Percentiles rank a stretch among this genome's conserved stretches.
These are phyloP conservation scores for Tipula helvola DNA, from an alignment of 2,888 invertebrate species.

Conservation along the genomic window DNA sequence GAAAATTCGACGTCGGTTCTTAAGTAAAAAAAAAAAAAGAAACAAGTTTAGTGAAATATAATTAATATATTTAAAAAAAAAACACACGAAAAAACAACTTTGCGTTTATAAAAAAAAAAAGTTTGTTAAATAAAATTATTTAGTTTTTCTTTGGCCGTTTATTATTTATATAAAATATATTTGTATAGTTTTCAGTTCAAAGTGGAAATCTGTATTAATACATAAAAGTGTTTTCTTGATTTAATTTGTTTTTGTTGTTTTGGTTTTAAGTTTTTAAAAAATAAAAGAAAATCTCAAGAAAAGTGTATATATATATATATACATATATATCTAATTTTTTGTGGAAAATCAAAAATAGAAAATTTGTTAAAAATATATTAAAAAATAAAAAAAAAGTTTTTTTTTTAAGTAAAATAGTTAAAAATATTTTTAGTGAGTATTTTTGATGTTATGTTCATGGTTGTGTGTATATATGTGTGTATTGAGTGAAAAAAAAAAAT, in stretches of 20 bases:
- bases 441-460: not conserved
- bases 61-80: not conserved
- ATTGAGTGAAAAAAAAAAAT: not conserved
- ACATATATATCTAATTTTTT: not conserved
- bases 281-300: not conserved
- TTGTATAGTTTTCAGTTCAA: not conserved
- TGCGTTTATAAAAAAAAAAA: not conserved
- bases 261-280: not conserved
- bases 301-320: not conserved
- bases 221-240: not conserved
- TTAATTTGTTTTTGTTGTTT: not conserved
- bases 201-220: not conserved
- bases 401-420: not conserved
- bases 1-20: not conserved
- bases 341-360: not conserved
- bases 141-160: not conserved
- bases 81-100: not conserved
- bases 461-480: not conserved
- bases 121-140: not conserved
- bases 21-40: not conserved
- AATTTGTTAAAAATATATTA: not conserved
- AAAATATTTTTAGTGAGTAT: conserved; percentile 4
- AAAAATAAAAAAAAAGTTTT: not conserved
- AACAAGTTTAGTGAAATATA: not conserved
- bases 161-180: not conserved